Base-by-base conservation (phyloP, 2,888 invertebrate genomes). In the Smittia sp. region DNA sequence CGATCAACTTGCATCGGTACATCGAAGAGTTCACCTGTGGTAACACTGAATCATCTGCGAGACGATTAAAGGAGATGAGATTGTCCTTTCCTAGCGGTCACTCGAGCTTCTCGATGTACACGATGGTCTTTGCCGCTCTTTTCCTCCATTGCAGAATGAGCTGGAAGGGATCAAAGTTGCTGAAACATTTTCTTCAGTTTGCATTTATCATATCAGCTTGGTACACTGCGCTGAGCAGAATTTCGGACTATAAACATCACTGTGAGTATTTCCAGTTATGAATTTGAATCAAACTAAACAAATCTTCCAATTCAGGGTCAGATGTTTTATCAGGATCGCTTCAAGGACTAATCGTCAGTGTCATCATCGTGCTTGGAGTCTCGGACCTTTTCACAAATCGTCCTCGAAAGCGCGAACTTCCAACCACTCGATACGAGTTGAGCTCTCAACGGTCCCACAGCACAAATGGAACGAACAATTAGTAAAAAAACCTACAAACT, bases 181-280 rank as follows among this genome's bases (percentile, higher is more conserved):
- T 95, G 66, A 89, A 90, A 73, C 95, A 95, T 79, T 87, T 90
- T n/a, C 82, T 96, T 70, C 98, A 98, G 84, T 89, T 92, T 79
- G 77, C 90, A 11, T 87, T 92, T 72, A 84, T 97, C 75, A 85
- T 90, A 82, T 84, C 93, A 81, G 91, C 96, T 32, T 90, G 92
- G 88, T 93, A 89, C 81, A 94, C 94, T 9, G 90, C 92, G n/a
- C 86, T 97, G 84, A 91, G 94, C 0, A 87, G 98, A 39, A 89
- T 98, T 41, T 94, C 94, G 0, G 94, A 98, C 84, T 95, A 98
- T 85, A 98, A 98, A 81, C 98, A 98, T 82, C 98, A 98, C 80
- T 97, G 63, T 63, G 96, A 63, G 63, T 63, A 38, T 38, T 38
- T 38, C 11, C 11, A 38, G 7, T 38, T 38, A 38, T 38, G 6